Evolutionary conservation across 2,888 invertebrate genomes (phyloP).

Genomic region (Drosophila neotestacea): DNA sequence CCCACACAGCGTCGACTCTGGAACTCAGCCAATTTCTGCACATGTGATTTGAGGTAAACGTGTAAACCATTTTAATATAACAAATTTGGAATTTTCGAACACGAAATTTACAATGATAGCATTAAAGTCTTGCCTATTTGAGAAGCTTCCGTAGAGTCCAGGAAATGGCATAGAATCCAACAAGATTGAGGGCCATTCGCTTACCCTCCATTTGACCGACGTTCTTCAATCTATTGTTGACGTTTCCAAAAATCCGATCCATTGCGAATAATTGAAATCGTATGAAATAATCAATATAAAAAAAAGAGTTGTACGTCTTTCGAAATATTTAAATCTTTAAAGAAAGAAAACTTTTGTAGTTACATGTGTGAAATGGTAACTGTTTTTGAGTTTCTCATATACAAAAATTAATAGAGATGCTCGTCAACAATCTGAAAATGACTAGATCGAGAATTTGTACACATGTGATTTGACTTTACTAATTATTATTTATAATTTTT

Average conservation of each 20-base stretch:
- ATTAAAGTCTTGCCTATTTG: slow-evolving; percentile 35
- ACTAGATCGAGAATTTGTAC: slow-evolving; percentile 15
- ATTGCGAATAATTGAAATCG: slow-evolving; percentile 28
- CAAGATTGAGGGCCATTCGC: slow-evolving; percentile 62
- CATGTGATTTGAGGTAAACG: slow-evolving; percentile 69
- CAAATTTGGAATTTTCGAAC: slow-evolving; percentile 13
- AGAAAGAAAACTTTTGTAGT: slow-evolving; percentile 12
- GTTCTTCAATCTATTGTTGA: slow-evolving; percentile 32
- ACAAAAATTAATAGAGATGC: not conserved
- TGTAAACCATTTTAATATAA: slow-evolving; percentile 6
- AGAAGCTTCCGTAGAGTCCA: slow-evolving; percentile 68
- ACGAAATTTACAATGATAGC: slow-evolving; percentile 25
- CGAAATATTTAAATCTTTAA: slow-evolving; percentile 12
- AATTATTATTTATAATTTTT: not conserved
- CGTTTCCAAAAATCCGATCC: slow-evolving; percentile 61
- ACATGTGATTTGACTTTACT: not conserved
- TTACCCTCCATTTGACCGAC: slow-evolving; percentile 62
- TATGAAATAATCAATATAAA: not conserved
- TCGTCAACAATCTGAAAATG: not conserved
- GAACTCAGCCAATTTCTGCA: slow-evolving; percentile 36
- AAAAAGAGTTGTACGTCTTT: slow-evolving; percentile 7
- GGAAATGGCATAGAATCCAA: slow-evolving; percentile 71
- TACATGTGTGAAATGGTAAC: slow-evolving; percentile 10
- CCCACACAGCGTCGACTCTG: not conserved
- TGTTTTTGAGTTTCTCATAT: not conserved